These are phyloP conservation scores for Pyrocoelia pectoralis DNA, from an alignment of 2,888 invertebrate genomes.

Conservation along the genomic window DNA sequence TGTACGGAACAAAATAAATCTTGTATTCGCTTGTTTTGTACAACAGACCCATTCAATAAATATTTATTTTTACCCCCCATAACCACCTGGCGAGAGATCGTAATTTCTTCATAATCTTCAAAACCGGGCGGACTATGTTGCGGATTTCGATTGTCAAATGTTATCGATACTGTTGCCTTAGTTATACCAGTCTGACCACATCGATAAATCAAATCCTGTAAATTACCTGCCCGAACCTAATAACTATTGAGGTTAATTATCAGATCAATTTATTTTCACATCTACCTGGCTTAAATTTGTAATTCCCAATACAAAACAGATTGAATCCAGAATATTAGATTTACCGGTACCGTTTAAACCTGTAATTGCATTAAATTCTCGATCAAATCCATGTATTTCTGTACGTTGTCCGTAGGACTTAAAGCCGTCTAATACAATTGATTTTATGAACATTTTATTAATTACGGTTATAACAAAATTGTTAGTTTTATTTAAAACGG, in stretches of 20 bases:
- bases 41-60: conserved; percentile 90
- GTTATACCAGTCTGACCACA: conserved; percentile 96
- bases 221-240: conserved; percentile 87
- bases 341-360: conserved; percentile 98
- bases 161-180: conserved; percentile 94
- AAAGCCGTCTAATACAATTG: conserved; percentile 93
- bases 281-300: conserved; percentile 87
- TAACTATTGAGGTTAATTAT: conserved; percentile 26
- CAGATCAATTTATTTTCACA: not conserved
- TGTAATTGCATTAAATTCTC: conserved; percentile 96
- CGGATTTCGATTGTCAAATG: conserved; percentile 90
- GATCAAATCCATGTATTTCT: conserved; percentile 92
- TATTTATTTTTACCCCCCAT: conserved; percentile 93
- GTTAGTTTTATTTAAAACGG: too few relatives aligned
- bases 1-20: conserved; percentile 97
- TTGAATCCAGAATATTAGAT: conserved; percentile 96
- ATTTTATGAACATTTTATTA: conserved; percentile 86
- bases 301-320: conserved; percentile 97
- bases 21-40: conserved; percentile 87
- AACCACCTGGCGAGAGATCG: conserved; percentile 88
- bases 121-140: conserved; percentile 89
- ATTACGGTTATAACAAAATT: not conserved
- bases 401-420: conserved; percentile 96
- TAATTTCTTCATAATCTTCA: conserved; percentile 89
- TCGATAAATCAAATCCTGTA: conserved; percentile 98